Evolutionary conservation across 2,113 vertebrate genomes (phyloP).

Genomic region (Poeciliopsis prolifica): DNA sequence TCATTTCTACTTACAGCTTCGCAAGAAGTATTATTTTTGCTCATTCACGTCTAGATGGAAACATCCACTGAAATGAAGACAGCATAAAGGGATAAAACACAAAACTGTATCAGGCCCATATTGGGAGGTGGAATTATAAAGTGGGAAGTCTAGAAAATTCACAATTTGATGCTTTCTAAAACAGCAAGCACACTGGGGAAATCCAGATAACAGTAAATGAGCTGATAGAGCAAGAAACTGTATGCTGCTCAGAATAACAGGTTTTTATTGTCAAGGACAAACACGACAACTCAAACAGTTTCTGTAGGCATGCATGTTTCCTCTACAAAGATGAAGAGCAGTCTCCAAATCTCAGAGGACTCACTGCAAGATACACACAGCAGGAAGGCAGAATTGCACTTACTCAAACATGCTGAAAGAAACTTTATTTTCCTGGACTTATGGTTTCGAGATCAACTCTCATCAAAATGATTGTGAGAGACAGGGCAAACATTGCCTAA

Average conservation of each 20-base stretch:
- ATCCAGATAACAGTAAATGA: not conserved
- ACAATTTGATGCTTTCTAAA: not conserved
- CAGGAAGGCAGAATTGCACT: conserved; percentile 5
- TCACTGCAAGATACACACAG: not conserved
- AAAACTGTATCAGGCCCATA: not conserved
- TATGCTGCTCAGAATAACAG: not conserved
- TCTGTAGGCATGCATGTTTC: conserved; percentile 7
- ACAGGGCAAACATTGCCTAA: not conserved
- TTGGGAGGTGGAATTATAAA: not conserved
- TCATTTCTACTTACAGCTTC: not conserved
- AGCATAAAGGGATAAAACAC: not conserved
- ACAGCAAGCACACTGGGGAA: not conserved
- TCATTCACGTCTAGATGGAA: not conserved
- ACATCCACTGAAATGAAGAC: not conserved
- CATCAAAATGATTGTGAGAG: not conserved
- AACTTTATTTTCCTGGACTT: not conserved
- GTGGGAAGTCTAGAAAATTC: not conserved
- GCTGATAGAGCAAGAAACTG: not conserved
- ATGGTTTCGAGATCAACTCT: not conserved
- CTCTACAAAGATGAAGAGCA: not conserved
- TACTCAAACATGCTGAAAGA: conserved; percentile 1
- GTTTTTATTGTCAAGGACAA: conserved; percentile 1
- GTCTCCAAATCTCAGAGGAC: conserved; percentile 5
- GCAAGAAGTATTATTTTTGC: not conserved
- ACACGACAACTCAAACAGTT: conserved; percentile 4